These are phyloP conservation scores for Neotoxoptera formosana DNA, from an alignment of 1,140 invertebrate species.

Conservation along the genomic window DNA sequence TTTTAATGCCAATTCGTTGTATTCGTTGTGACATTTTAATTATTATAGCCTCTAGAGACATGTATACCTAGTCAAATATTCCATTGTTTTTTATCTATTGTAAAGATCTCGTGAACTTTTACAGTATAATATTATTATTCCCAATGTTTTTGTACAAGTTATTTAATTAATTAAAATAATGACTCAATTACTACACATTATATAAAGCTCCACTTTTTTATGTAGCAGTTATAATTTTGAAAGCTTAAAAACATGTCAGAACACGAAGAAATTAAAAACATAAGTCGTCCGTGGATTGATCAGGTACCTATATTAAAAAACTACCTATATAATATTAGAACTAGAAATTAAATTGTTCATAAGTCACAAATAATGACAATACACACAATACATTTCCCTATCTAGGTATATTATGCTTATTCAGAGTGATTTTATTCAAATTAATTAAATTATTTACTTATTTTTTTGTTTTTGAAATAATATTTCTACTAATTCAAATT, in stretches of 20 bases:
- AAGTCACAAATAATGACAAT: background rate
- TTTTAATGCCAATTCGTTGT: background rate
- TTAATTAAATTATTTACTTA: too few species aligned
- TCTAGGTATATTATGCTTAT: too few species aligned
- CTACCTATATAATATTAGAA: background rate
- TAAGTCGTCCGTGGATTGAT: slow-evolving; percentile 5
- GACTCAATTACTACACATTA: slow-evolving; percentile 6
- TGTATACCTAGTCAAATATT: background rate
- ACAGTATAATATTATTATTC: background rate
- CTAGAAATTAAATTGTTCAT: background rate
- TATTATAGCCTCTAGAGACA: background rate
- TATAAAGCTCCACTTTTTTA: background rate
- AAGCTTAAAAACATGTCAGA: slow-evolving; percentile 20
- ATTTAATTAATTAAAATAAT: slow-evolving; percentile 48
- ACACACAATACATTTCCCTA: too few species aligned
- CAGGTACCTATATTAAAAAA: slow-evolving; percentile 13
- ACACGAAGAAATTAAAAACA: slow-evolving; percentile 24
- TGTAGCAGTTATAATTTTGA: background rate
- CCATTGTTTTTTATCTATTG: background rate
- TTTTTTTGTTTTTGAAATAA: too few species aligned
- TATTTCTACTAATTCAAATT: background rate
- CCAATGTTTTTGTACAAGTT: background rate
- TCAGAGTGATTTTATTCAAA: too few species aligned
- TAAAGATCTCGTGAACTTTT: background rate
- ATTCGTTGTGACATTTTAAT: background rate